These are phyloP conservation scores for Biston stratarius DNA, from an alignment of 2,888 invertebrate genomes.

Conservation along the genomic window DNA sequence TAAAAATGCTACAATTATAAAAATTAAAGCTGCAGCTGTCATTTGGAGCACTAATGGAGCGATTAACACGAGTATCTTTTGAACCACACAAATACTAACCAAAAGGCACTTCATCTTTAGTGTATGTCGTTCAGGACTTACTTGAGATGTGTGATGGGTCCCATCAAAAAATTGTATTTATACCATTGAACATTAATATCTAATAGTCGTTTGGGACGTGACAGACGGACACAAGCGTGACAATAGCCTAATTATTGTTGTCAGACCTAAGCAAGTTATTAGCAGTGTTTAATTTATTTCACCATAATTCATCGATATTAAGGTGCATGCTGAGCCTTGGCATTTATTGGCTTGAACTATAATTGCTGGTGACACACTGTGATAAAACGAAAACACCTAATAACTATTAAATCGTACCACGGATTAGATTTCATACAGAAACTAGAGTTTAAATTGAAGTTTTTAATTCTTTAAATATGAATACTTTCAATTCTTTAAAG, in stretches of 20 bases:
- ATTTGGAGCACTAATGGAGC: neutral
- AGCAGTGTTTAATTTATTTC: constrained; percentile 67
- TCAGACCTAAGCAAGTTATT: constrained; percentile 67
- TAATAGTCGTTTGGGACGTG: constrained; percentile 71
- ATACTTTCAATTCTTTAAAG: too few species aligned
- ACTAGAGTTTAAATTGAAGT: too few species aligned
- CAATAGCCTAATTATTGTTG: constrained; percentile 77
- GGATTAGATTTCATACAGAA: too few species aligned
- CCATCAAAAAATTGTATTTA: constrained; percentile 70
- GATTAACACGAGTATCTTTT: neutral
- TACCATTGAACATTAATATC: constrained; percentile 66
- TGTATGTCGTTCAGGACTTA: constrained; percentile 58
- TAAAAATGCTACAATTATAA: too few species aligned
- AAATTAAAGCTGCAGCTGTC: neutral
- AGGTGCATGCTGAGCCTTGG: constrained; percentile 38
- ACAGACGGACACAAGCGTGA: constrained; percentile 72
- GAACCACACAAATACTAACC: constrained; percentile 55
- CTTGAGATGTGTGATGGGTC: constrained; percentile 66
- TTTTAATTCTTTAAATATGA: too few species aligned
- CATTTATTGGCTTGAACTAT: constrained; percentile 35
- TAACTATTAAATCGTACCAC: neutral
- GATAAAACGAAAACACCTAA: constrained; percentile 11
- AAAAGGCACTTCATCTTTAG: constrained; percentile 66
- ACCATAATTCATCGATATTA: constrained; percentile 38
- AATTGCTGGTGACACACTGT: constrained; percentile 25